These are phyloP conservation scores for Nemapogon koenigi DNA, from an alignment of 2,888 invertebrate species.

Conservation along the genomic window DNA sequence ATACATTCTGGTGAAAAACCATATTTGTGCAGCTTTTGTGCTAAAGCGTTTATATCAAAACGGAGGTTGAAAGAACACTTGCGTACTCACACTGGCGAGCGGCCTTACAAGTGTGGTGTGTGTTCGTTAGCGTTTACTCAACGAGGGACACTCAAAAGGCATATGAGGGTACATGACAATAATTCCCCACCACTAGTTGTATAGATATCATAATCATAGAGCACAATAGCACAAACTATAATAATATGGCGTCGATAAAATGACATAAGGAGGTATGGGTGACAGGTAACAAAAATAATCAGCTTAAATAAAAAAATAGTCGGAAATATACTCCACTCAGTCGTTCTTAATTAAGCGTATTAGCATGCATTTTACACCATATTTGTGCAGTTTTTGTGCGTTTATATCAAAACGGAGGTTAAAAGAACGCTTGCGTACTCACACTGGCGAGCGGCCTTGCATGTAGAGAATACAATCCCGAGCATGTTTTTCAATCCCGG, in stretches of 20 bases:
- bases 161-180: slow-evolving; percentile 50
- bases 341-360: slow-evolving; percentile 40
- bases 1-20: slow-evolving; percentile 52
- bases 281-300: too few species aligned
- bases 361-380: slow-evolving; percentile 49
- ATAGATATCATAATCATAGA: too few species aligned
- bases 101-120: slow-evolving; percentile 41
- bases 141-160: slow-evolving; percentile 44
- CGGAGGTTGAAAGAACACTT: slow-evolving; percentile 41
- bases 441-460: slow-evolving; percentile 54
- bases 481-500: slow-evolving; percentile 2
- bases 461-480: slow-evolving; percentile 4
- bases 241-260: too few species aligned
- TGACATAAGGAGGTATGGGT: too few species aligned
- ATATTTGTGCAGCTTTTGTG: slow-evolving; percentile 35
- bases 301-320: too few species aligned
- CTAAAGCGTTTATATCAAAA: slow-evolving; percentile 42
- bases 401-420: slow-evolving; percentile 42
- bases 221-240: too few species aligned
- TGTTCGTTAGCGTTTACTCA: slow-evolving; percentile 51
- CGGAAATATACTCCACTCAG: slow-evolving; percentile 35
- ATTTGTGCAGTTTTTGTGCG: slow-evolving; percentile 34
- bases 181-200: too few species aligned
- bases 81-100: slow-evolving; percentile 49
- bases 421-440: slow-evolving; percentile 43